Percentiles rank a stretch among this genome's conserved stretches.
phyloP scores from a whole-genome alignment of 2,113 vertebrate genomes.

The Pleuronectes platessa region DNA sequence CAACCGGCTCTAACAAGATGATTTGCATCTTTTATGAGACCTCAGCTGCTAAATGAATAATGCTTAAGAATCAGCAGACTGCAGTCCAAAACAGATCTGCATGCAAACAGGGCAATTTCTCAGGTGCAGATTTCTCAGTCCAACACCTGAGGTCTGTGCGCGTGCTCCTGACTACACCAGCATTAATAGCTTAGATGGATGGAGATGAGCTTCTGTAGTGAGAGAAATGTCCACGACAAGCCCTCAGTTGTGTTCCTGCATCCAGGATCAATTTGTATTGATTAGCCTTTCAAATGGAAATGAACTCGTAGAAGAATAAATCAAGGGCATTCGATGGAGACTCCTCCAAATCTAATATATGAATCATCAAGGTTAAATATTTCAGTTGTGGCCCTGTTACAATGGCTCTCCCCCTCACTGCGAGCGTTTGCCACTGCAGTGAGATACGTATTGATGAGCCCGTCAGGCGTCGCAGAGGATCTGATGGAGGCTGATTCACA shows the following conservation, averaged over 20 bases:
- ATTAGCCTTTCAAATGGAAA: conserved; percentile 46
- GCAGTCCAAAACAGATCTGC: conserved; percentile 31
- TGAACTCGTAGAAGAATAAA: not conserved
- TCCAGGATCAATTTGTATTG: conserved; percentile 34
- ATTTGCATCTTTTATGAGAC: conserved; percentile 67
- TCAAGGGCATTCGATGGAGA: conserved; percentile 12
- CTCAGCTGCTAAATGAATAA: conserved; percentile 53
- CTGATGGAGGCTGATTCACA: conserved; percentile 58
- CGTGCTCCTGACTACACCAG: not conserved
- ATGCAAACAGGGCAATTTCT: conserved; percentile 6
- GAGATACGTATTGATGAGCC: conserved; percentile 39
- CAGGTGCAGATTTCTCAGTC: conserved; percentile 30
- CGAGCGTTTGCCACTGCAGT: conserved; percentile 15
- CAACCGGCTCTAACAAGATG: conserved; percentile 34
- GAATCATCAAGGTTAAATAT: conserved; percentile 10
- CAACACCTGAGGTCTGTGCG: conserved; percentile 21
- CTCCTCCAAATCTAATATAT: conserved; percentile 8
- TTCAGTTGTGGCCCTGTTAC: conserved; percentile 10
- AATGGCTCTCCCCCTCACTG: conserved; percentile 1
- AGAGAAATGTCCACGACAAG: conserved; percentile 23
- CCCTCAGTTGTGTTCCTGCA: conserved; percentile 6
- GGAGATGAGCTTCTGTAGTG: conserved; percentile 38
- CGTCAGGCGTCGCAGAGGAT: conserved; percentile 46
- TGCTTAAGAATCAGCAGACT: conserved; percentile 21
- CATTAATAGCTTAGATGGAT: conserved; percentile 7